phyloP scores from a whole-genome alignment of 2,113 vertebrate species.

The Nycticebus coucang region DNA sequence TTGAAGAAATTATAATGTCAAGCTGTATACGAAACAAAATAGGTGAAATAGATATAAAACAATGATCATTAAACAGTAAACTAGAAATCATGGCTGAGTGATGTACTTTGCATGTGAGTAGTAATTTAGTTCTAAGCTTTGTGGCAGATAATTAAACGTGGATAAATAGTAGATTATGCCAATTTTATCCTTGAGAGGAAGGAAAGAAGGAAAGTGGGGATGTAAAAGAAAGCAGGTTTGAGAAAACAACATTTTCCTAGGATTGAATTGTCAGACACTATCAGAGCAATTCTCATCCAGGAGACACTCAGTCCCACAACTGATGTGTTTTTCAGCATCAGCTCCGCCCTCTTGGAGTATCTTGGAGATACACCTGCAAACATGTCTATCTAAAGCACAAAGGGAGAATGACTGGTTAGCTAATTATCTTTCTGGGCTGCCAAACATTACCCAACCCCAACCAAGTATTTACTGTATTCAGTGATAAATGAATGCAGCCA shows the following conservation, averaged over 20 bases:
- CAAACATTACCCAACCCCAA: constrained; percentile 28
- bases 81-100: not conserved
- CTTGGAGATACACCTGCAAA: not conserved
- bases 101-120: not conserved
- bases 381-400: not conserved
- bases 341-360: not conserved
- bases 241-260: not conserved
- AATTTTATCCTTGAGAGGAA: constrained; percentile 25
- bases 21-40: not conserved
- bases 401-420: not conserved
- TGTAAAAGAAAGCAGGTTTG: not conserved
- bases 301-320: not conserved
- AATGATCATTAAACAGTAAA: not conserved
- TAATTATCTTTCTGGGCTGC: not conserved
- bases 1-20: not conserved
- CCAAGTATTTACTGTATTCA: not conserved
- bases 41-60: not conserved
- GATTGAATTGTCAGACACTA: constrained; percentile 9
- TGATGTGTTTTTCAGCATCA: not conserved
- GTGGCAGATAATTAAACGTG: not conserved
- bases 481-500: constrained; percentile 20
- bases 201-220: not conserved
- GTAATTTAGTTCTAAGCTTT: constrained; percentile 23
- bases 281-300: not conserved
- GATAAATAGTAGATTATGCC: not conserved